phyloP scores from a whole-genome alignment of 2,888 invertebrate species.

The Agapostemon virescens region DNA sequence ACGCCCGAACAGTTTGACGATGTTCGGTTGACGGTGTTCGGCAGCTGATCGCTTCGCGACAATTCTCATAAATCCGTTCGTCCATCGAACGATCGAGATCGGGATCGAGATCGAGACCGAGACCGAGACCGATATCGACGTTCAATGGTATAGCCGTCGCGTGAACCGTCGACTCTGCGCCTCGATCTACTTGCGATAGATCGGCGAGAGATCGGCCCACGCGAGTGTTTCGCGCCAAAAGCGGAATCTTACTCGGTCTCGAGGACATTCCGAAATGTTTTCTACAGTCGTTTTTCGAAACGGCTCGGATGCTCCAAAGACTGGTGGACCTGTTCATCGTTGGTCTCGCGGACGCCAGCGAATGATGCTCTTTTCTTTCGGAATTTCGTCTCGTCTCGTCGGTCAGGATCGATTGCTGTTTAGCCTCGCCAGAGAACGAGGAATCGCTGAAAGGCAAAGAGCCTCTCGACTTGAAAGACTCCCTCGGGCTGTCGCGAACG shows the following conservation, averaged over 20 bases:
- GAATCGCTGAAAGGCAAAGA: neutral
- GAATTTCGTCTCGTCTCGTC: constrained; percentile 17
- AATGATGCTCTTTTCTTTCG: constrained; percentile 26
- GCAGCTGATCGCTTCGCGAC: constrained; percentile 66
- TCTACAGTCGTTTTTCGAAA: constrained; percentile 33
- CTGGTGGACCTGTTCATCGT: constrained; percentile 75
- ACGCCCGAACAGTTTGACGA: neutral
- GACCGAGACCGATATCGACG: constrained; percentile 72
- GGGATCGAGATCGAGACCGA: neutral
- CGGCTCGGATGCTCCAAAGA: constrained; percentile 73
- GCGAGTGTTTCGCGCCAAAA: constrained; percentile 70
- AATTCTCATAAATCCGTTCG: constrained; percentile 75
- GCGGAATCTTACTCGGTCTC: constrained; percentile 76
- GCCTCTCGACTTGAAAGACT: neutral
- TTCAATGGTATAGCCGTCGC: constrained; percentile 29
- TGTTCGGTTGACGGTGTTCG: neutral
- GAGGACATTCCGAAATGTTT: constrained; percentile 51
- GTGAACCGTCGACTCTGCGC: constrained; percentile 65
- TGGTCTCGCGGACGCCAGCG: neutral
- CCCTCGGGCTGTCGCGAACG: neutral
- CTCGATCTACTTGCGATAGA: constrained; percentile 77
- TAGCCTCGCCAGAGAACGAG: constrained; percentile 2
- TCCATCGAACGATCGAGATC: constrained; percentile 74
- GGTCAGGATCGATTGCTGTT: neutral
- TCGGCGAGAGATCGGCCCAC: constrained; percentile 78